Percentiles rank a stretch among this genome's conserved stretches.
These are phyloP conservation scores for Drosophila tani DNA, from an alignment of 1,140 invertebrate genomes.

Conservation along the genomic window DNA sequence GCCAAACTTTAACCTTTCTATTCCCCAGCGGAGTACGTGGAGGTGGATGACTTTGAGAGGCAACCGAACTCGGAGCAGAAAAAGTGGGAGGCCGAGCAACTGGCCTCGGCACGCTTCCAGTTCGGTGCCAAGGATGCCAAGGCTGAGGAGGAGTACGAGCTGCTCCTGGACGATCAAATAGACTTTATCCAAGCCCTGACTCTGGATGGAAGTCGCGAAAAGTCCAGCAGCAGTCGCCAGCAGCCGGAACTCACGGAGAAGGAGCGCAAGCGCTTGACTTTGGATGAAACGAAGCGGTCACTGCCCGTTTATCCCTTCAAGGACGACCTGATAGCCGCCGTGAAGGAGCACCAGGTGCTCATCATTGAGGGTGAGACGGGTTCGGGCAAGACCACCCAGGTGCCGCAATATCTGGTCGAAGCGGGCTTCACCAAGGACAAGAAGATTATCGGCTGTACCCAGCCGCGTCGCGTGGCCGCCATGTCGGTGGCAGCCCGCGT, in stretches of 20 bases:
- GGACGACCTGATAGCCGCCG: constrained; percentile 94
- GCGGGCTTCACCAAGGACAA: constrained; percentile 93
- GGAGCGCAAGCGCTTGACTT: constrained; percentile 92
- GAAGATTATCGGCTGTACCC: constrained; percentile 97
- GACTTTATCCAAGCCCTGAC: constrained; percentile 98
- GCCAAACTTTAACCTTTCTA: not conserved
- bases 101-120: constrained; percentile 94
- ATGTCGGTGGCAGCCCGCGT: constrained; percentile 99
- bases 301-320: constrained; percentile 98
- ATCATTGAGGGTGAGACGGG: constrained; percentile 99
- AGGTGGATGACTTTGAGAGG: constrained; percentile 94
- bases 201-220: constrained; percentile 92
- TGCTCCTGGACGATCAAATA: constrained; percentile 97
- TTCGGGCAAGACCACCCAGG: constrained; percentile 99
- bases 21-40: constrained; percentile 89
- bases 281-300: constrained; percentile 96
- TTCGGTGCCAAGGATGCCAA: constrained; percentile 94
- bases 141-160: constrained; percentile 94
- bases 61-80: constrained; percentile 96
- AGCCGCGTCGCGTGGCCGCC: constrained; percentile 98
- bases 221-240: constrained; percentile 84
- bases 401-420: constrained; percentile 98
- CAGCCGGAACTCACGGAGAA: constrained; percentile 88
- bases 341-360: constrained; percentile 95
- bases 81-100: constrained; percentile 99